These are phyloP conservation scores for Malurus cyaneus DNA, from an alignment of 2,113 vertebrate species.

Conservation along the genomic window DNA sequence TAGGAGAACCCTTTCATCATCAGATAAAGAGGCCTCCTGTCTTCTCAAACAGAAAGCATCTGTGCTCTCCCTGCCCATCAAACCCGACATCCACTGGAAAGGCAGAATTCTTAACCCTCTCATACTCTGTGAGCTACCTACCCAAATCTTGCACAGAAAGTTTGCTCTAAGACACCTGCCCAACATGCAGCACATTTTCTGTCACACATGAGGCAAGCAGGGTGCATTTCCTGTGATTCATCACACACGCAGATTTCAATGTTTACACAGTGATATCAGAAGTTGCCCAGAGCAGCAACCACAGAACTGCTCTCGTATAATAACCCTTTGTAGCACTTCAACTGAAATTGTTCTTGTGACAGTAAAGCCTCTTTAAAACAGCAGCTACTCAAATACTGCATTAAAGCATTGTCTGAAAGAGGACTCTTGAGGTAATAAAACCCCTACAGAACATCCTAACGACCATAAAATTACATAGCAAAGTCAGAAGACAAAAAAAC, in stretches of 20 bases:
- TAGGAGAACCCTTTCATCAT: neutral
- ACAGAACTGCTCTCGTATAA: neutral
- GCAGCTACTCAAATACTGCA: neutral
- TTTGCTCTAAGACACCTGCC: neutral
- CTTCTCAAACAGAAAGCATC: neutral
- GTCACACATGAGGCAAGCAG: neutral
- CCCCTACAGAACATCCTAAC: neutral
- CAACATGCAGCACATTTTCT: fast-evolving
- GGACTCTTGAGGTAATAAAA: neutral
- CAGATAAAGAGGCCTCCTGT: neutral
- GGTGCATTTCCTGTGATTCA: neutral
- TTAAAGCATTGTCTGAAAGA: neutral
- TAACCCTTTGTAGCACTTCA: neutral
- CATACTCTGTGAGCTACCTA: too few relatives aligned
- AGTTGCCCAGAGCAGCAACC: neutral
- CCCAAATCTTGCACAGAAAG: neutral
- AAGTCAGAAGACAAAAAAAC: neutral
- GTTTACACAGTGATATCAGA: neutral
- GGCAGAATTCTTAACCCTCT: neutral
- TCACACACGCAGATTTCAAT: neutral
- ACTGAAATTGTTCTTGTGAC: neutral
- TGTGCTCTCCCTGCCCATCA: neutral
- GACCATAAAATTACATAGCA: neutral
- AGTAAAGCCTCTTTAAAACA: neutral
- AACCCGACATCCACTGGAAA: neutral